Base-by-base conservation (phyloP, 2,113 vertebrate genomes). In the Oophaga pumilio region DNA sequence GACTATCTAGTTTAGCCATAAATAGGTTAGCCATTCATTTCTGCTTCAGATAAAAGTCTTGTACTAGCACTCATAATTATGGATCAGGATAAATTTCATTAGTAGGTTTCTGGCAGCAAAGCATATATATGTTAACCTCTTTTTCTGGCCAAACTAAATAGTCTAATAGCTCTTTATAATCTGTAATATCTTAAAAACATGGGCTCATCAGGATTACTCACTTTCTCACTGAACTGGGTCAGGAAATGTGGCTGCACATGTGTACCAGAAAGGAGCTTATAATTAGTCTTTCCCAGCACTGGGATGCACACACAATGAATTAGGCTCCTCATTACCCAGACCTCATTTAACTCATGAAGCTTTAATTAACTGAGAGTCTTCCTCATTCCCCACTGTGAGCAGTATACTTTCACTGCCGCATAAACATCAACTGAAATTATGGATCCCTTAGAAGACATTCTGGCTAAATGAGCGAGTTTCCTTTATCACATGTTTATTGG, bases 361-460 rank as follows among this genome's bases (percentile, higher is more conserved):
- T 86, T 86, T 86, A 86, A 86, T 86, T 86, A 86, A 86, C 85
- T 68, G 76, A 86, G 76, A 86, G 85, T 78, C 76, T 79, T 79
- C 60, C 85, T 66, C 76, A 57, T 26, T 76, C 76, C 85, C 85
- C 62, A 62, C 76, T 79, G 85, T 57, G 62, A 43, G 76, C 85
- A 53, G 76, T 86, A 79, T 86, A 86, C 74, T 79, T 86, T 79
- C n/a, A 79, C 76, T 77, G 76, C 85, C 33, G 76, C 50, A 62
- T 86, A 86, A 86, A 86, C 76, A 86, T 86, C 74, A 86, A 71
- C 76, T 86, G 49, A 68, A 79, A 68, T 85, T 76, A 85, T 77
- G 73, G 84, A 77, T 85, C 84, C 84, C 84, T 66, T 86, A 86
- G 85, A 86, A 78, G 49, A 69, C 76, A 79, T 79, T 86, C 49